These are phyloP conservation scores for Urophycis tenuis DNA, from an alignment of 2,797 vertebrate genomes.

Conservation along the genomic window DNA sequence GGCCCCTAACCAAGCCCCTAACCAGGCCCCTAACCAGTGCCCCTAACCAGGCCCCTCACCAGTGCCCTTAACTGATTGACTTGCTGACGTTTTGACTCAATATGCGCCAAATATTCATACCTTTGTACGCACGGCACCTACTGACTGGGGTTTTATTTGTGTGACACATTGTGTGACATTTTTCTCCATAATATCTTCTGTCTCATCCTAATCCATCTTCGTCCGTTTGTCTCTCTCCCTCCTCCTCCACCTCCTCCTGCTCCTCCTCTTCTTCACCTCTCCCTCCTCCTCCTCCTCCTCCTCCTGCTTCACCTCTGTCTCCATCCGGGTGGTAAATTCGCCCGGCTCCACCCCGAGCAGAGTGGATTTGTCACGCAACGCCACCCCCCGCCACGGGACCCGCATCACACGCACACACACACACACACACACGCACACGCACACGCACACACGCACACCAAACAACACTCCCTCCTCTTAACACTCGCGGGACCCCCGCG, in stretches of 20 bases:
- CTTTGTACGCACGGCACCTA: constrained; percentile 5
- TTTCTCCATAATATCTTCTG: neutral
- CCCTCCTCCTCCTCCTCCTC: constrained; percentile 7
- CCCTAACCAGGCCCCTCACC: neutral
- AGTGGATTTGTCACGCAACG: constrained; percentile 32
- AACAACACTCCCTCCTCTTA: constrained; percentile 33
- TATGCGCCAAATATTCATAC: constrained; percentile 17
- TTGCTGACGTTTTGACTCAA: neutral
- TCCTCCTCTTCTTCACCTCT: constrained; percentile 5
- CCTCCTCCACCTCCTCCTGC: neutral
- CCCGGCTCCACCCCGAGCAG: constrained; percentile 16
- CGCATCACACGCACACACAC: too few relatives aligned
- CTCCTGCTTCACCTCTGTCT: neutral
- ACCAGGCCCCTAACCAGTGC: too few relatives aligned
- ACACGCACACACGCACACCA: too few relatives aligned
- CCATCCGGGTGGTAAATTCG: constrained; percentile 21
- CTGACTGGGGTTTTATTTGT: too few relatives aligned
- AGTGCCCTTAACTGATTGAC: neutral
- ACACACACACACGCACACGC: too few relatives aligned
- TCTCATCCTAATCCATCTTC: neutral
- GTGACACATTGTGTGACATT: too few relatives aligned
- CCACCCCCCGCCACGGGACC: constrained; percentile 38
- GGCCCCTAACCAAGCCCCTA: neutral
- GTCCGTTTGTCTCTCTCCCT: neutral
- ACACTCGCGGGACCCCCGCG: constrained; percentile 31